Base-by-base conservation (phyloP, 2,113 vertebrate species). In the Otocyon megalotis region DNA sequence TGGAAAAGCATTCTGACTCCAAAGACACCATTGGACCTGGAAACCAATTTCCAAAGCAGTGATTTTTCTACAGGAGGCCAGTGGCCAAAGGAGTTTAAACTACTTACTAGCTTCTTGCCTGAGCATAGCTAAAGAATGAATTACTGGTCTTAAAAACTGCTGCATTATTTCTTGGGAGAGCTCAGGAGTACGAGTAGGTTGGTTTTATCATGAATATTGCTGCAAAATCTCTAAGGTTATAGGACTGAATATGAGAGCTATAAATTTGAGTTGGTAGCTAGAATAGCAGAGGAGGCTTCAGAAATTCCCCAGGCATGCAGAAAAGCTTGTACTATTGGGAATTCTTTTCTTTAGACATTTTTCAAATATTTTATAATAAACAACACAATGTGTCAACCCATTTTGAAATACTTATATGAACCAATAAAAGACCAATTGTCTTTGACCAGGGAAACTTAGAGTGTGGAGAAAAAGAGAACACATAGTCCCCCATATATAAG, bases 361-460 rank as follows among this genome's bases (percentile, higher is more conserved):
- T 92, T 71, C 67, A 88, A 95, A 77, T 54, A 77, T 88, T 90
- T 92, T 93, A 20, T 17, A 95, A 88, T 84, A 84, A 96, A 93
- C 83, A 72, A 92, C 69, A 95, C 56, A 79, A 91, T 32, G 20
- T 71, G 11, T 71, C 32, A 9, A 58, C 84, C 35, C 76, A 74
- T 60, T 87, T 67, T 92, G 53, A 96, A 79, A 93, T 94, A 60
- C 35, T 28, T 80, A 30, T 10, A 83, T 60, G 48, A 94, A 50
- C 60, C 56, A 63, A 56, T 95, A 84, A 95, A 94, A 92, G 4
- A 9, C 30, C 69, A 58, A 54, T 30, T 87, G 5, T 69, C 35
- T 48, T 8, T 24, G 84, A 48, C 35, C 5, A 24, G 15, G 17
- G 12, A 96, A 77, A 48, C 10, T 26, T 30, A 48, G 37, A 90